Base-by-base conservation (phyloP, 2,797 vertebrate species). In the Erpetoichthys calabaricus region DNA sequence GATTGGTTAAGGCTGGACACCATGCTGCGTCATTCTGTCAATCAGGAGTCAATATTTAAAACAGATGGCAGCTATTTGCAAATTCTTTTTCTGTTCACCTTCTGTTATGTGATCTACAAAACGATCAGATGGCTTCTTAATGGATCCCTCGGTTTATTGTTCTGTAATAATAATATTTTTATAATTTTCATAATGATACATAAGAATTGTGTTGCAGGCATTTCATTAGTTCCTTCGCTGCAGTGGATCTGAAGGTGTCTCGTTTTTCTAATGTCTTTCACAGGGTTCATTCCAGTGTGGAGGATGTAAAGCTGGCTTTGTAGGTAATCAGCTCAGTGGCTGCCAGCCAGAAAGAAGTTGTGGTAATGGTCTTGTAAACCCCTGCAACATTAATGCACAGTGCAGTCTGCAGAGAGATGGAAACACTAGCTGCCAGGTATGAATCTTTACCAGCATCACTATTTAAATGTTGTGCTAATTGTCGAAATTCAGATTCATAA, bases 261-360 rank as follows among this genome's bases (percentile, higher is more conserved):
- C 5, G 41, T 51, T 51, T 9, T 25, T 51, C 9, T 51, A 4
- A 7, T 45, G 61, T 45, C 64, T 57, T 56, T 45, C 60, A 6
- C 70, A 99, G 96, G 96, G 96, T 5, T 98, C 96, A 7, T 99
- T 87, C 58, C 81, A 72, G 52, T 99, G 95, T 59, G 93, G 92
- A 52, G 79, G 77, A 54, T 99, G 96, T 67, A 92, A 92, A 65
- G 59, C 84, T 3, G 96, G 96, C 25, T 98, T 88, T 67, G 81
- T 71, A 1, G 96, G 95, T 44, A 90, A 98, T 62, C 95, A 97
- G 73, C 72, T 68, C 10, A 90, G 73, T 58, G 96, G 95, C 42
- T 99, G 96, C 64, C 89, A 83, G 63, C 79, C 85, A 1, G 90
- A 94, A 68, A 77, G 70, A 65, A 96, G 78, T 76, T 99, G 96